These are phyloP conservation scores for Brachirus orientalis DNA, from an alignment of 2,113 vertebrate genomes.

Conservation along the genomic window DNA sequence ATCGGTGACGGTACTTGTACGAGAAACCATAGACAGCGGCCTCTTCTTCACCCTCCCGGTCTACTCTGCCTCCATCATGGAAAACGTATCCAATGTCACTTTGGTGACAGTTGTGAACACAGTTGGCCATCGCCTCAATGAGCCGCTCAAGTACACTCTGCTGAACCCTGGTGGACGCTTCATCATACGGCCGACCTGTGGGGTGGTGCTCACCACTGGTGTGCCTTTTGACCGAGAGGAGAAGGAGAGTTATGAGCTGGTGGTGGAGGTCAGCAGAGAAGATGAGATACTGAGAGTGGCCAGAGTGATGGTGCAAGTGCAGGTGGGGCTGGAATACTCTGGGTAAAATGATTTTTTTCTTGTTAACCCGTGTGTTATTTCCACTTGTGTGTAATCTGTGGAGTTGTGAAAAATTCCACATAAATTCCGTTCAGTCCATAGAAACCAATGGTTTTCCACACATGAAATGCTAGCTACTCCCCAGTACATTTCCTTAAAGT, in stretches of 20 bases:
- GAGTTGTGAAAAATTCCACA: no score
- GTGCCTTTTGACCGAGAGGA: conserved; percentile 93
- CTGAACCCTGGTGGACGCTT: conserved; percentile 94
- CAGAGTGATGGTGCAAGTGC: conserved; percentile 89
- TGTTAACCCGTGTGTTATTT: no score
- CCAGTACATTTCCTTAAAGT: no score
- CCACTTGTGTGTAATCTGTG: no score
- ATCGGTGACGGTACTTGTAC: conserved; percentile 87
- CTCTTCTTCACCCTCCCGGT: conserved; percentile 88
- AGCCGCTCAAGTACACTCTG: conserved; percentile 92
- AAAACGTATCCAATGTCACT: conserved; percentile 88
- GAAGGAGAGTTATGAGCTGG: conserved; percentile 88
- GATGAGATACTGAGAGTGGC: conserved; percentile 89
- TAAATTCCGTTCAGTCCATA: no score
- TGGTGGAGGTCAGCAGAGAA: conserved; percentile 93
- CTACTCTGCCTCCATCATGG: conserved; percentile 89
- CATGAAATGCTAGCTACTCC: no score
- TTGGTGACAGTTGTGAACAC: conserved; percentile 89
- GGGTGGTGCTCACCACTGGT: conserved; percentile 91
- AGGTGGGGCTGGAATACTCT: conserved; percentile 80
- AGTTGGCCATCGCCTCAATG: conserved; percentile 91
- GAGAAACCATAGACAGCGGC: conserved; percentile 92
- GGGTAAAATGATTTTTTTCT: background rate
- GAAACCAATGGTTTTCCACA: no score
- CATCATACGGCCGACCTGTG: conserved; percentile 90